Base-by-base conservation (phyloP, 2,888 invertebrate species). In the Diaprepes abbreviatus region DNA sequence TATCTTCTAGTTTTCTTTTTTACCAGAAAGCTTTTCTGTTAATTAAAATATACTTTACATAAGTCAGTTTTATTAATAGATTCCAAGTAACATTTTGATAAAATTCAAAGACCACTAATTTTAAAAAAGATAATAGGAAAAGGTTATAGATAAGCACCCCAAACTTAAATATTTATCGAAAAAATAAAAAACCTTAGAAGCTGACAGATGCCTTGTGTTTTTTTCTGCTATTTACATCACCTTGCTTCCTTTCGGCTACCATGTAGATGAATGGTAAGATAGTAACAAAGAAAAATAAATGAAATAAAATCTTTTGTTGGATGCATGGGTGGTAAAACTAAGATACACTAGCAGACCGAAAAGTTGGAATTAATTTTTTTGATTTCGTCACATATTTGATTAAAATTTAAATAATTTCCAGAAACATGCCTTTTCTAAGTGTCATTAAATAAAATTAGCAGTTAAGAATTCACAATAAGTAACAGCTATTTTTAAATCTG, bases 231-330 rank as follows among this genome's bases (percentile, higher is more conserved):
- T 48, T 66, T 66, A 65, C 45, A 58, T 36, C 40, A 45, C 31
- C 52, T 33, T 12, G 60, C 54, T 62, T 52, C 59, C 59, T 55
- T 54, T 43, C 43, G 33, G 43, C 35, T 40, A 57, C 57, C 57
- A 31, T 14, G n/a, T 58, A 50, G 66, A 66, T 66, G 66, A 66
- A 66, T 67, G 60, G 60, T 31, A 36, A 67, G 67, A 67, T 67
- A 67, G 59, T 59, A 59, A 38, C 21, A 17, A 31, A 52, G 54
- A 43, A 14, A 36, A 60, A 60, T 60, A 67, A 59, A 60, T 52
- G 59, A 60, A 67, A 67, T 54, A 67, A 59, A 48, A 60, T 60
- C 43, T 45, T 60, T 67, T 67, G 35, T 62, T 35, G 7, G 36
- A 9, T 24, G 35, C 7, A 36, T 31, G 31, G 43, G 31, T 43